Base-by-base conservation (phyloP, 2,113 vertebrate species). In the Pavo muticus region DNA sequence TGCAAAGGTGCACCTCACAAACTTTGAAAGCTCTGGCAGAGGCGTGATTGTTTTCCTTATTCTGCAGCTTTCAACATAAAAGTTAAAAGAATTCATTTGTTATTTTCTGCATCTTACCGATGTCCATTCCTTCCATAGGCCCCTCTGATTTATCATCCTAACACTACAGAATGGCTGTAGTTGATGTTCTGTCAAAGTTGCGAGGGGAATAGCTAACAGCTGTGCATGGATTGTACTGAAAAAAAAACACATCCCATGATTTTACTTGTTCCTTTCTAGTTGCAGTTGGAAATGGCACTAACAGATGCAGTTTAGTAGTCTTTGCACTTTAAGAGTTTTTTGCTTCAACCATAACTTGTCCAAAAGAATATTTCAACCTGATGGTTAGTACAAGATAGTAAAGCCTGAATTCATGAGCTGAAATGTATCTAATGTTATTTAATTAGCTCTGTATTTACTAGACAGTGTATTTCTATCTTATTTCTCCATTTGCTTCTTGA, bases 61-160 rank as follows among this genome's bases (percentile, higher is more conserved):
- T 85, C 18, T 54, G 44, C 25, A 59, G n/a, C 79, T 93, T 91
- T 91, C 88, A 90, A 61, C 64, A 90, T 63, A 30, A 63, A 87
- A 95, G 69, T 72, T 91, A 44, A 89, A 21, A 32, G 56, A 95
- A 68, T 37, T 87, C 52, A 72, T 94, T 81, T 93, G 65, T 91
- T 92, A 89, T 79, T 91, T 93, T 91, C 61, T 92, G 52, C 73
- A 42, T 77, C 77, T 93, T 60, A 90, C 44, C 69, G 76, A 44
- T 92, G 57, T 84, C 76, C 57, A 17, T 84, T 87, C 70, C 27
- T 87, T 93, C 75, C 71, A 82, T 8, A 88, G 77, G 18, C 57
- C 88, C 15, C 65, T 84, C 80, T 94, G 95, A 95, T 96, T 96
- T 93, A 95, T 96, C 84, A 78, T 84, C 80, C 80, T 87, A 87